Percentiles rank a stretch among this genome's conserved stretches.
Evolutionary conservation across 2,797 vertebrate genomes (phyloP).

Genomic region (Vespertilio murinus): DNA sequence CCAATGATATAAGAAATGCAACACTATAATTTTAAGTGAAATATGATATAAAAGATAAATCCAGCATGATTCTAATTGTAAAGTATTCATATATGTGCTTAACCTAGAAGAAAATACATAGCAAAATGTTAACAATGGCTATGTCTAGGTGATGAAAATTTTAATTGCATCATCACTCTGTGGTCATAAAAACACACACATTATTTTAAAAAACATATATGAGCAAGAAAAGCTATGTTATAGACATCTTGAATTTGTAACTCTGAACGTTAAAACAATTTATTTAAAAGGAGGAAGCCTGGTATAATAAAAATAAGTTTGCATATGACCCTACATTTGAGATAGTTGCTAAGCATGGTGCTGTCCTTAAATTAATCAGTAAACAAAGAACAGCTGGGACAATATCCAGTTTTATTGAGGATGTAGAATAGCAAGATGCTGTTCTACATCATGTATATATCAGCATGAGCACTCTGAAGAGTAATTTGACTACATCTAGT

Average conservation of each 20-base stretch:
- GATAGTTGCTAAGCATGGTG: slow-evolving; percentile 57
- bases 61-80: slow-evolving; percentile 3
- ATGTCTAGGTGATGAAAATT: background rate
- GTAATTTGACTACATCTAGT: background rate
- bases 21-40: slow-evolving; percentile 43
- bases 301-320: slow-evolving; percentile 37
- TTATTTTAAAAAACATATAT: background rate
- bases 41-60: slow-evolving; percentile 26
- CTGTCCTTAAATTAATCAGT: slow-evolving; percentile 62
- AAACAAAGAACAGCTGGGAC: slow-evolving; percentile 65
- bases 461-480: background rate
- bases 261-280: slow-evolving; percentile 44
- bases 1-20: background rate
- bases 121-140: slow-evolving; percentile 20
- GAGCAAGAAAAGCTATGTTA: background rate
- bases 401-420: slow-evolving; percentile 59
- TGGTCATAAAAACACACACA: slow-evolving; percentile 5
- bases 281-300: slow-evolving; percentile 46
- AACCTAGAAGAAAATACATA: background rate
- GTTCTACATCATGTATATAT: background rate
- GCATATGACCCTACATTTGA: background rate
- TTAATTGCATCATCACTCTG: background rate
- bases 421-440: slow-evolving; percentile 24
- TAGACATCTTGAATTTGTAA: slow-evolving; percentile 34
- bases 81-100: background rate